Evolutionary conservation across 2,888 invertebrate species (phyloP).

Genomic region (Agrotis exclamationis): DNA sequence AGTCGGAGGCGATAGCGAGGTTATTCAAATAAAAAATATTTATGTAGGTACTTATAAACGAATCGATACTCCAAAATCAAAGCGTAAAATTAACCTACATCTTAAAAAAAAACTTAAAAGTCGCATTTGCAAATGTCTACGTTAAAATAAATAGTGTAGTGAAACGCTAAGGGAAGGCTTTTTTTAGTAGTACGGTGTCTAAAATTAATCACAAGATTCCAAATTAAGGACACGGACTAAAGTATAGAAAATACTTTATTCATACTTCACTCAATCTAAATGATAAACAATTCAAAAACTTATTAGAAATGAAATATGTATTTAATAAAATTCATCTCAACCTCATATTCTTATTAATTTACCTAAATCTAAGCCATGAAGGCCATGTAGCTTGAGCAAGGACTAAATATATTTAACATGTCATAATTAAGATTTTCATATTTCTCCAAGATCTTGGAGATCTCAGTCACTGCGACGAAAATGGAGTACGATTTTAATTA

Average conservation of each 20-base stretch:
- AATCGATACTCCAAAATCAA: too few species aligned
- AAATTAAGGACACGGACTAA: neutral
- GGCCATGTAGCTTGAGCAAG: neutral
- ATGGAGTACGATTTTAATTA: conserved; percentile 40
- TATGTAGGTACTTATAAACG: too few species aligned
- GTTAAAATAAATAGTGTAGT: too few species aligned
- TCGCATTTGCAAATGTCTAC: too few species aligned
- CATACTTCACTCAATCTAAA: neutral
- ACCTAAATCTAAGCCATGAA: neutral
- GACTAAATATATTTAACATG: conserved; percentile 33
- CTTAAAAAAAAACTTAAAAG: too few species aligned
- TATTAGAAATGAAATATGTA: too few species aligned
- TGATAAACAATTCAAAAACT: neutral
- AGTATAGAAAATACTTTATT: too few species aligned
- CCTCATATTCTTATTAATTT: conserved; percentile 2
- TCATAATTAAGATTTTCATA: conserved; percentile 32
- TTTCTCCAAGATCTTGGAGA: conserved; percentile 12
- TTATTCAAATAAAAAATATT: neutral
- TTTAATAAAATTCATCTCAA: conserved; percentile 3
- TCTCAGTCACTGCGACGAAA: conserved; percentile 22
- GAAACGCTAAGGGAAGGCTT: neutral
- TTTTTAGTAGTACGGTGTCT: too few species aligned
- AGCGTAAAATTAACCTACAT: too few species aligned
- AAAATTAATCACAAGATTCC: neutral
- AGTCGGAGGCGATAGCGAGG: conserved; percentile 47